These are phyloP conservation scores for Myotis davidii DNA, from an alignment of 2,113 vertebrate species.

Conservation along the genomic window DNA sequence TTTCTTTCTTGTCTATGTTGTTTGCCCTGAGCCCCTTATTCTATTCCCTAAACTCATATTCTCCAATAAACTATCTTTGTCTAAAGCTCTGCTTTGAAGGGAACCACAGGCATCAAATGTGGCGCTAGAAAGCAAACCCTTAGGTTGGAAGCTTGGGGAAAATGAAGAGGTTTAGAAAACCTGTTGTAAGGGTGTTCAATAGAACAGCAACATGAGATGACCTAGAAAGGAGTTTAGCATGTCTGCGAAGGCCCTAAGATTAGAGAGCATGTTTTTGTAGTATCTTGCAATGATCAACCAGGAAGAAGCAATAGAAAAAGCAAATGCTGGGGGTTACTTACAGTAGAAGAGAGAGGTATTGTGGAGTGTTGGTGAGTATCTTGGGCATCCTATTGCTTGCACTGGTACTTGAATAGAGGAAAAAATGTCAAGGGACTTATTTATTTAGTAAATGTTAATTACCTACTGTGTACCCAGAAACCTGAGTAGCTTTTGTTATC, in stretches of 20 bases:
- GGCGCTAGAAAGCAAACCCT: neutral
- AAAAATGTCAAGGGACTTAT: neutral
- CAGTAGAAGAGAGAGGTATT: neutral
- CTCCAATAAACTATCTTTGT: neutral
- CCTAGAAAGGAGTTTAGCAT: neutral
- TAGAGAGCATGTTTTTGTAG: neutral
- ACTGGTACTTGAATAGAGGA: neutral
- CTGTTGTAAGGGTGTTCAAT: neutral
- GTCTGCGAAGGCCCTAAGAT: neutral
- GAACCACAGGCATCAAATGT: neutral
- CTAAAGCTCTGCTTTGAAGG: neutral
- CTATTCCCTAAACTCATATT: neutral
- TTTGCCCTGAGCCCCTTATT: neutral
- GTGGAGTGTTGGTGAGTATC: neutral
- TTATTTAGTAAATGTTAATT: constrained; percentile 6
- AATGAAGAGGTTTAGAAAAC: neutral
- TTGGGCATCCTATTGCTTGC: neutral
- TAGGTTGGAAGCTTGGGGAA: neutral
- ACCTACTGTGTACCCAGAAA: neutral
- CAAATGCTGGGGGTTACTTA: neutral
- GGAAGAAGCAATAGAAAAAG: neutral
- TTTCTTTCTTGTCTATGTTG: neutral
- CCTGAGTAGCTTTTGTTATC: neutral
- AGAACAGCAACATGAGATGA: neutral
- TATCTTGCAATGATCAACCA: neutral